Evolutionary conservation across 2,888 invertebrate species (phyloP).

Genomic region (Lasius fuliginosus): DNA sequence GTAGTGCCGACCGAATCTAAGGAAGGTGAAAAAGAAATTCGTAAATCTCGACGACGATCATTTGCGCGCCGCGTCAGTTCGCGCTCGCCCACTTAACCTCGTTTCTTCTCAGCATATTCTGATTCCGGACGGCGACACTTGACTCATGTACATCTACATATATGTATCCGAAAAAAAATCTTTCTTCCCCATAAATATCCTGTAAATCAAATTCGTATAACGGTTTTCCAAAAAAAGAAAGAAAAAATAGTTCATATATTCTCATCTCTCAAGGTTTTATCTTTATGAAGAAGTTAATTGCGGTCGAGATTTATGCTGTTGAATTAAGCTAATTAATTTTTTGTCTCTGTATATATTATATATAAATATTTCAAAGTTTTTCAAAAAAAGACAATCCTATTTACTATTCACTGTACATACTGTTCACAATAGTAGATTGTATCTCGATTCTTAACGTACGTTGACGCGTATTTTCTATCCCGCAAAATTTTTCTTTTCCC

Average conservation of each 20-base stretch:
- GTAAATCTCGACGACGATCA: slow-evolving; percentile 88
- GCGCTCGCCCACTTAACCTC: slow-evolving; percentile 63
- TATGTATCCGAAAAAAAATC: not conserved
- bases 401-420: not conserved
- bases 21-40: slow-evolving; percentile 87
- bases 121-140: not conserved
- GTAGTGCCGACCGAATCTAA: too few relatives aligned
- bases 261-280: not conserved
- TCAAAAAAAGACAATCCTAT: not conserved
- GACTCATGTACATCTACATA: not conserved
- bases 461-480: not conserved
- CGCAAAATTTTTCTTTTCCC: not conserved
- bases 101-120: slow-evolving; percentile 43
- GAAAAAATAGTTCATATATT: not conserved
- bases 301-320: not conserved
- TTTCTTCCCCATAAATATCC: not conserved
- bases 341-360: not conserved
- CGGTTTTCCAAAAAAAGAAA: not conserved
- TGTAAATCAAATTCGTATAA: not conserved
- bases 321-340: not conserved
- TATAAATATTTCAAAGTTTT: too few relatives aligned
- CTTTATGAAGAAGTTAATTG: not conserved
- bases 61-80: not conserved
- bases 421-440: not conserved
- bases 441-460: too few relatives aligned